phyloP scores from a whole-genome alignment of 2,888 invertebrate species.

The Synergus laeviventris region DNA sequence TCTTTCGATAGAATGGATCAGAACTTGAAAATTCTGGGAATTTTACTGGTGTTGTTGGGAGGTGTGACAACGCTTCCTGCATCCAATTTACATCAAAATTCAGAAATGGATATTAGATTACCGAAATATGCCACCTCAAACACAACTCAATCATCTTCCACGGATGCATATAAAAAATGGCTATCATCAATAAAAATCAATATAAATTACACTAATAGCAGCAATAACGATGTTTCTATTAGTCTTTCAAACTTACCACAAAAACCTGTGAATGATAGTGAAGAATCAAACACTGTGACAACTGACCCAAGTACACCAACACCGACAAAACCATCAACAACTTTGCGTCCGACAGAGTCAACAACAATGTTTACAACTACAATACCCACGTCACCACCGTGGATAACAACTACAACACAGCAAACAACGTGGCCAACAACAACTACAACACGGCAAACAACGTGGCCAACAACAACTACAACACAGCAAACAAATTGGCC shows the following conservation, averaged over 20 bases:
- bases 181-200: not conserved
- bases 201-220: slow-evolving; percentile 1
- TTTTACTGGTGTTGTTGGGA: not conserved
- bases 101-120: not conserved
- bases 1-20: not conserved
- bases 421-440: not conserved
- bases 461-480: not conserved
- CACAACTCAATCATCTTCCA: not conserved
- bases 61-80: not conserved
- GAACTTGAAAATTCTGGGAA: not conserved
- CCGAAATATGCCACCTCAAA: not conserved
- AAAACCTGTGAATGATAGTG: not conserved
- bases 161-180: not conserved
- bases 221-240: slow-evolving; percentile 19
- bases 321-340: not conserved
- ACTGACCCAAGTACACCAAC: not conserved
- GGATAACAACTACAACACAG: not conserved
- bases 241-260: not conserved
- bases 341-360: not conserved
- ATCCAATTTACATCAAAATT: not conserved
- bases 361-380: not conserved
- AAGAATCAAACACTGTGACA: not conserved
- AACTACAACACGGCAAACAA: not conserved
- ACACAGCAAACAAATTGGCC: not conserved
- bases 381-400: not conserved